Percentiles rank a stretch among this genome's conserved stretches.
phyloP scores from a whole-genome alignment of 53 echinoderm and acorn worm genomes.

The Crossaster papposus region DNA sequence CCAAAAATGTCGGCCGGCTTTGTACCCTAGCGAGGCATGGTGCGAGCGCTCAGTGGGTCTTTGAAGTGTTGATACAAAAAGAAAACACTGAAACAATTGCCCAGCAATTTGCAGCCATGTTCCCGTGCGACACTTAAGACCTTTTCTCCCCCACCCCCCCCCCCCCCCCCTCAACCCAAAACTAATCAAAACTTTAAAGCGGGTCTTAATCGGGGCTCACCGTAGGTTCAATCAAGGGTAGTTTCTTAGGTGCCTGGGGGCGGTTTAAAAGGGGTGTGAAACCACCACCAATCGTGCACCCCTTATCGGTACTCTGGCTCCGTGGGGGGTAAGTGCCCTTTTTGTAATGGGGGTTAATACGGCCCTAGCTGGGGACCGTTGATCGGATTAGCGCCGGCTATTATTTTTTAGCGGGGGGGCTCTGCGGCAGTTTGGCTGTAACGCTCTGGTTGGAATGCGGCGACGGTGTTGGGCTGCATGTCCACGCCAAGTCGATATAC shows the following conservation, averaged over 20 bases:
- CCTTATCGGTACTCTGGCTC: background rate
- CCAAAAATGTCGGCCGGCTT: slow-evolving; percentile 5
- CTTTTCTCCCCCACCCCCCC: too few species aligned
- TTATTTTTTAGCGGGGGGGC: slow-evolving; percentile 44
- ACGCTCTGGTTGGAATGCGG: slow-evolving; percentile 43
- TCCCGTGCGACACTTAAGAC: slow-evolving; percentile 21
- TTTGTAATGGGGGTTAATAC: slow-evolving; percentile 36
- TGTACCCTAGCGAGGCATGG: background rate
- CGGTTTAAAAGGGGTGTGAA: background rate
- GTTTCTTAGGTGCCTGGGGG: background rate
- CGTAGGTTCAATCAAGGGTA: background rate
- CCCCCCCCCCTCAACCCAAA: too few species aligned
- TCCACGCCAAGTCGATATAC: too few species aligned
- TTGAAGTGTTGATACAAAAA: slow-evolving; percentile 48
- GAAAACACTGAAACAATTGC: slow-evolving; percentile 41
- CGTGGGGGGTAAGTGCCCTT: slow-evolving; percentile 8
- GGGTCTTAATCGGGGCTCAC: slow-evolving; percentile 28
- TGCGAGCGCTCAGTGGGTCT: background rate
- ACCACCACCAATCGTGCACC: slow-evolving; percentile 2
- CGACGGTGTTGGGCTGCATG: background rate
- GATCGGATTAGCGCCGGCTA: slow-evolving; percentile 38
- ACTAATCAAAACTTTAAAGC: background rate
- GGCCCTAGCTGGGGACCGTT: background rate
- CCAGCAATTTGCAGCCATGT: slow-evolving; percentile 20
- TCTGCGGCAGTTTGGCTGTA: slow-evolving; percentile 15